A percentile compares a stretch with the other conserved stretches of the same genome.
phyloP scores from a whole-genome alignment of 2,797 vertebrate genomes.

The Xenops minutus region DNA sequence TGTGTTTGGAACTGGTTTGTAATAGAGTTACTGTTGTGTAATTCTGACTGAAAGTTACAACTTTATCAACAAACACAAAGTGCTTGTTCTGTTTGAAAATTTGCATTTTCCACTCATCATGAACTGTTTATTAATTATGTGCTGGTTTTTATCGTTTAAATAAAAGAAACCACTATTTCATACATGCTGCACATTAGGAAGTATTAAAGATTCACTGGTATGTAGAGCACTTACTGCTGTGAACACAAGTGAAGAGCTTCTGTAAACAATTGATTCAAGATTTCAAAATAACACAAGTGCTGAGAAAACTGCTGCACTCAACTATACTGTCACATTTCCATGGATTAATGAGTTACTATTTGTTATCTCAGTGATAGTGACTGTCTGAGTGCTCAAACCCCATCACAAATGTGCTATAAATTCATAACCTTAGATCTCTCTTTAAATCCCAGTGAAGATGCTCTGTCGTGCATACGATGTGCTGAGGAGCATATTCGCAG shows the following conservation, averaged over 20 bases:
- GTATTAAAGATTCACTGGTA: conserved; percentile 12
- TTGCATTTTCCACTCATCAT: not conserved
- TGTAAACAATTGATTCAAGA: conserved; percentile 46
- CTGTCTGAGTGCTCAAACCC: not conserved
- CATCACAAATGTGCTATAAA: not conserved
- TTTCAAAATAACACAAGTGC: conserved; percentile 41
- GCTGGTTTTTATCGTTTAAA: not conserved
- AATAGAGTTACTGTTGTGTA: not conserved
- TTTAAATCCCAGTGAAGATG: not conserved
- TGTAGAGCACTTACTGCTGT: conserved; percentile 44
- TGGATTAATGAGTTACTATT: conserved; percentile 34
- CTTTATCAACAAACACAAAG: not conserved
- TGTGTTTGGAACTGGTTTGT: conserved; percentile 28
- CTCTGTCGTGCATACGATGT: not conserved
- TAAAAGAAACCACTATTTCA: not conserved
- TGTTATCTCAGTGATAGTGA: not conserved
- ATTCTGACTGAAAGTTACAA: not conserved
- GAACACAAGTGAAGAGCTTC: conserved; percentile 57
- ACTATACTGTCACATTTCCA: not conserved
- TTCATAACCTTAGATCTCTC: conserved; percentile 8
- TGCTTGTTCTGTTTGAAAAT: conserved; percentile 9
- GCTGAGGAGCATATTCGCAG: not conserved
- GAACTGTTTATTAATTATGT: not conserved
- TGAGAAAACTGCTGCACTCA: conserved; percentile 1
- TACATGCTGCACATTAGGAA: not conserved